phyloP scores from a whole-genome alignment of 2,113 vertebrate genomes.

The Chloebia gouldiae region DNA sequence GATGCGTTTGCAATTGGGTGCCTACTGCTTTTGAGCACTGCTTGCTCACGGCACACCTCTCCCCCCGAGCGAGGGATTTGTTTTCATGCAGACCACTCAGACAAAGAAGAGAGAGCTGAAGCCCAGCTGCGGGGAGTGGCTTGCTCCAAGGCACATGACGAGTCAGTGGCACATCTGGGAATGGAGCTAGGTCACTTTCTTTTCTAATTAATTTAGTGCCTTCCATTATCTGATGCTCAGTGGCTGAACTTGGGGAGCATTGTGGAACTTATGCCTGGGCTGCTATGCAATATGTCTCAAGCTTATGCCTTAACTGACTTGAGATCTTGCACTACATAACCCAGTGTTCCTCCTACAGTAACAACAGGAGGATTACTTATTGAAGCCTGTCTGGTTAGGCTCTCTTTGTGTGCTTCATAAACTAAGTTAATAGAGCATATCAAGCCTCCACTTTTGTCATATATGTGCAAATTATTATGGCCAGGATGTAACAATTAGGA shows the following conservation, averaged over 20 bases:
- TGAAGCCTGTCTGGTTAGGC: not conserved
- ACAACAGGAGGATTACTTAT: not conserved
- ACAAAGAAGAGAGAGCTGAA: constrained; percentile 12
- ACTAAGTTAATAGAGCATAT: not conserved
- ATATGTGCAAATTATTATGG: not conserved
- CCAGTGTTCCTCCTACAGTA: not conserved
- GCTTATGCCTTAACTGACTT: not conserved
- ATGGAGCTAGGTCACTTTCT: not conserved
- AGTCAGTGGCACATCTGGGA: not conserved
- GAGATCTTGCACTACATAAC: not conserved
- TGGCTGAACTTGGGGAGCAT: not conserved
- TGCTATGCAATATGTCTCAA: not conserved
- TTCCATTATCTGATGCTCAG: not conserved
- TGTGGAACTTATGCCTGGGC: not conserved
- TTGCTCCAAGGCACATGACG: not conserved
- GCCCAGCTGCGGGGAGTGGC: not conserved
- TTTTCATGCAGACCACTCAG: not conserved
- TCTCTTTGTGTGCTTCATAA: not conserved
- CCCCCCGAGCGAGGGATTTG: not conserved
- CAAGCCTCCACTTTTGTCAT: not conserved
- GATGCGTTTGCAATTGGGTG: not conserved
- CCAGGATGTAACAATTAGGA: not conserved
- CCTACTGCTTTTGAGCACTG: not conserved
- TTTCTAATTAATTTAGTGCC: constrained; percentile 10
- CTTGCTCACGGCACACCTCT: fast-evolving